Evolutionary conservation across 37 sponge, comb jelly and placozoan species (phyloP).

Genomic region (Corticium candelabrum): DNA sequence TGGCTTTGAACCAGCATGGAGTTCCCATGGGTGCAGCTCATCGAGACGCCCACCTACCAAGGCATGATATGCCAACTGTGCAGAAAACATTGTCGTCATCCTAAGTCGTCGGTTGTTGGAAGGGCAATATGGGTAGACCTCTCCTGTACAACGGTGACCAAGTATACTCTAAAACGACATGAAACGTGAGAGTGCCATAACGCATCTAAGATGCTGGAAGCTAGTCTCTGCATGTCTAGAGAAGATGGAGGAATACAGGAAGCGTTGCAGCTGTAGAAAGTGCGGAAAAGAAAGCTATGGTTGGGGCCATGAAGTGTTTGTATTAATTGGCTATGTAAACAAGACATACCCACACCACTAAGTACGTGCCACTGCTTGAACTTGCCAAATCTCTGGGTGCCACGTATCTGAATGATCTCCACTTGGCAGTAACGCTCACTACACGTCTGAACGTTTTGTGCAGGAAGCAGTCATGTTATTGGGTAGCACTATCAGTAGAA

Average conservation of each 20-base stretch:
- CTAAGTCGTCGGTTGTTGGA: neutral
- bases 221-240: neutral
- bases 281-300: neutral
- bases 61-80: neutral
- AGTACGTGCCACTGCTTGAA: slow-evolving; percentile 6
- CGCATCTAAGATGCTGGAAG: neutral
- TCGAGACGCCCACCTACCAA: no score
- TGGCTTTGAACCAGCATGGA: no score
- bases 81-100: neutral
- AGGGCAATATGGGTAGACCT: neutral
- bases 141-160: neutral
- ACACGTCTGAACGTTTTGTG: slow-evolving; percentile 16
- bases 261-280: neutral
- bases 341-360: slow-evolving; percentile 22
- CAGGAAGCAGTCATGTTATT: neutral
- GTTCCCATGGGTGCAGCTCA: no score
- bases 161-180: neutral
- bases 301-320: neutral
- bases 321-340: slow-evolving; percentile 11
- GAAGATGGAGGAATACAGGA: neutral
- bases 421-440: slow-evolving; percentile 18
- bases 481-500: neutral
- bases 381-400: slow-evolving; percentile 15
- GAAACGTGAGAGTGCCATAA: neutral
- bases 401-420: slow-evolving; percentile 17